phyloP scores from a whole-genome alignment of 2,113 vertebrate genomes.

The Ivindomyrus marchei region DNA sequence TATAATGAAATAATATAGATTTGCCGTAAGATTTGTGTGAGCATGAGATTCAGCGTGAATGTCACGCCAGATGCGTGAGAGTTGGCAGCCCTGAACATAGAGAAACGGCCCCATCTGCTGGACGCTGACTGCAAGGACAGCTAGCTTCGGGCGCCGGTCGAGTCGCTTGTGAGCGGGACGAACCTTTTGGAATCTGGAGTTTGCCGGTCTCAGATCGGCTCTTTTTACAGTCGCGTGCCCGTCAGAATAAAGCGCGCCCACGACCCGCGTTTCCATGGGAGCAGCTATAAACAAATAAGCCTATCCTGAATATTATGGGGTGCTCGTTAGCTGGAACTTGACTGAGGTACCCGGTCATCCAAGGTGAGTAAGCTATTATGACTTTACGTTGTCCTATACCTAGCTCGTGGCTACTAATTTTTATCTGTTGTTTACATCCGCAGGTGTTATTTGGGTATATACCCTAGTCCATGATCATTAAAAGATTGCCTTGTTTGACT shows the following conservation, averaged over 20 bases:
- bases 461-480: background rate
- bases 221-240: background rate
- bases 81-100: background rate
- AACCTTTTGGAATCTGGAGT: background rate
- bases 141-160: background rate
- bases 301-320: background rate
- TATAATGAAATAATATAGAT: too few relatives aligned
- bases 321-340: background rate
- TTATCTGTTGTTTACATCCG: background rate
- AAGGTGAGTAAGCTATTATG: background rate
- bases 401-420: background rate
- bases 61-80: too few relatives aligned
- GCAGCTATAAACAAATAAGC: background rate
- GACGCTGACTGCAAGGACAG: background rate
- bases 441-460: background rate
- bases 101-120: conserved; percentile 5
- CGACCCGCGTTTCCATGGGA: background rate
- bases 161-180: background rate
- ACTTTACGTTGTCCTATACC: background rate
- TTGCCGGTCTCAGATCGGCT: background rate
- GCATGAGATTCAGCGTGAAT: too few relatives aligned
- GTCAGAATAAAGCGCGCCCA: background rate
- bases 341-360: background rate
- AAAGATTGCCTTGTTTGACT: background rate
- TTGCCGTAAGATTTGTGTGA: too few relatives aligned